These are phyloP conservation scores for Blera fallax DNA, from an alignment of 2,888 invertebrate genomes.

Conservation along the genomic window DNA sequence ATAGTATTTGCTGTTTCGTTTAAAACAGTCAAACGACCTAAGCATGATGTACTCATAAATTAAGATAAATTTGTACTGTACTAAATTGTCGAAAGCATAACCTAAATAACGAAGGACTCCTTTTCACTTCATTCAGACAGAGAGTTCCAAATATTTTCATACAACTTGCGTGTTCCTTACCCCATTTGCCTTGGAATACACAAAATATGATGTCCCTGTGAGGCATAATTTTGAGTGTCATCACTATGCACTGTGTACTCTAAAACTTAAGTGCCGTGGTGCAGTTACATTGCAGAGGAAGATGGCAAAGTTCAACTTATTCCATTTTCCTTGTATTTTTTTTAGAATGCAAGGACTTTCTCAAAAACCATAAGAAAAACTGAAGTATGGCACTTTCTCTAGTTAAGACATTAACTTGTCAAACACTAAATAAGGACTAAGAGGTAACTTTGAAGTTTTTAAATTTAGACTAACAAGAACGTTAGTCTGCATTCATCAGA, in stretches of 20 bases:
- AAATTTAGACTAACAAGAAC: neutral
- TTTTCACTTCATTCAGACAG: slow-evolving; percentile 1
- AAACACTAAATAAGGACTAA: neutral
- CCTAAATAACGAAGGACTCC: slow-evolving; percentile 9
- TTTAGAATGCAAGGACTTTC: neutral
- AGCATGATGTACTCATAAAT: neutral
- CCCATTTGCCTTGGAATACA: neutral
- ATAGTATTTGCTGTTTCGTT: too few species aligned
- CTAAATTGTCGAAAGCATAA: neutral
- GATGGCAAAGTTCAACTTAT: neutral
- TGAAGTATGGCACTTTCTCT: slow-evolving; percentile 1
- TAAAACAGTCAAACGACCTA: neutral
- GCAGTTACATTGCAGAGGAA: neutral
- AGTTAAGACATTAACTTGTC: slow-evolving; percentile 7
- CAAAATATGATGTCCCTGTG: neutral
- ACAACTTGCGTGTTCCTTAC: slow-evolving; percentile 2
- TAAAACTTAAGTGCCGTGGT: neutral
- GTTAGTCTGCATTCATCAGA: neutral
- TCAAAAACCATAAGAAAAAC: neutral
- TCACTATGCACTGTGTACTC: neutral
- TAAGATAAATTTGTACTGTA: neutral
- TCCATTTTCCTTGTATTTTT: neutral
- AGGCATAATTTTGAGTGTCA: neutral
- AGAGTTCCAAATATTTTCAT: neutral
- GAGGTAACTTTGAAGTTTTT: neutral